Conservation (phyloP, 1,140 invertebrate species). For the Diachasmimorpha longicaudata region DNA sequence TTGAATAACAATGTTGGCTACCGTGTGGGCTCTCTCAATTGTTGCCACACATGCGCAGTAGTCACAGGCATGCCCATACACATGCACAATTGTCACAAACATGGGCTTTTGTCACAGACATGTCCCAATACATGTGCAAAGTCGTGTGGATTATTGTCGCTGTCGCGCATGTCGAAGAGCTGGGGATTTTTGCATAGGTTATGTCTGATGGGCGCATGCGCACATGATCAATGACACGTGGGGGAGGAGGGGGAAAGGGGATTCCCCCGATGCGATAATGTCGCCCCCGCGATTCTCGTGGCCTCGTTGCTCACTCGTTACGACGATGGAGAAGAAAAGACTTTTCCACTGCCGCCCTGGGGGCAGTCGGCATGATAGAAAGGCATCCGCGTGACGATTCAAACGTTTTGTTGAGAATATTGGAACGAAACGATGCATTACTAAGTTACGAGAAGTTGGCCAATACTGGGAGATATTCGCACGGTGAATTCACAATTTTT, state of each 20-base stretch:
- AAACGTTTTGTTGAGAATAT: slow-evolving; percentile 5
- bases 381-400: slow-evolving; percentile 1
- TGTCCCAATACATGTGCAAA: neutral
- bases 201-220: neutral
- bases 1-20: slow-evolving; percentile 62
- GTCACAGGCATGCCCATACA: neutral
- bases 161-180: too few relatives aligned
- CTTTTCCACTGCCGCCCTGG: slow-evolving; percentile 32
- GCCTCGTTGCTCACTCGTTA: slow-evolving; percentile 26
- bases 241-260: too few relatives aligned
- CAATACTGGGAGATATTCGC: neutral
- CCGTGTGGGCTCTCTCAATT: slow-evolving; percentile 57
- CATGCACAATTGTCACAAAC: neutral
- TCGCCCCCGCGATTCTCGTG: slow-evolving; percentile 36
- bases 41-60: neutral
- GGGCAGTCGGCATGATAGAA: slow-evolving; percentile 10
- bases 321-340: slow-evolving; percentile 8
- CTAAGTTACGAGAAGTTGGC: neutral
- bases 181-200: neutral
- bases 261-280: slow-evolving; percentile 25
- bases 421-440: slow-evolving; percentile 34
- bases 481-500: neutral
- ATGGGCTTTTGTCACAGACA: neutral
- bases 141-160: too few relatives aligned
- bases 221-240: neutral